A percentile compares a stretch with the other conserved stretches of the same genome.
phyloP scores from a whole-genome alignment of 2,888 invertebrate genomes.

The Laspeyria flexula region DNA sequence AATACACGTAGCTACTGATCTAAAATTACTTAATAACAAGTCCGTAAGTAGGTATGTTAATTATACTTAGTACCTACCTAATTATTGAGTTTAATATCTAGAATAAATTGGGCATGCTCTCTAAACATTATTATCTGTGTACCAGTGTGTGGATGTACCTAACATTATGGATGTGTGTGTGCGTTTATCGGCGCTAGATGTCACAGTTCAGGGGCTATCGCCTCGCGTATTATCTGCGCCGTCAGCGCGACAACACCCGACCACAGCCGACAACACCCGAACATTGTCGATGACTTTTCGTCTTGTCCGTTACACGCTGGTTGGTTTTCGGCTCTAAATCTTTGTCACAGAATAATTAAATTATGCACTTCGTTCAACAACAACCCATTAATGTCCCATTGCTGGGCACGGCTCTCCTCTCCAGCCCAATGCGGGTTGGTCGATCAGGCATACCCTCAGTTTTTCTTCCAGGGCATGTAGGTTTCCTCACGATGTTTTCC shows the following conservation, averaged over 20 bases:
- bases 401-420: too few species aligned
- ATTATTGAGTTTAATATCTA: too few species aligned
- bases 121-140: neutral
- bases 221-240: conserved; percentile 41
- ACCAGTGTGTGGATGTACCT: neutral
- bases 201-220: conserved; percentile 48
- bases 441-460: too few species aligned
- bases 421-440: too few species aligned
- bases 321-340: conserved; percentile 6
- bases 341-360: conserved; percentile 4
- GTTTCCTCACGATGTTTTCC: too few species aligned
- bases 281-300: neutral
- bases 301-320: neutral
- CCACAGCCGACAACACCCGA: conserved; percentile 2
- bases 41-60: too few species aligned
- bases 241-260: conserved; percentile 21
- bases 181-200: conserved; percentile 37
- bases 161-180: conserved; percentile 2
- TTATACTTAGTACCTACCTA: too few species aligned
- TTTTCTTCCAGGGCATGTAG: too few species aligned
- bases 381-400: too few species aligned
- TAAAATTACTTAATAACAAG: too few species aligned
- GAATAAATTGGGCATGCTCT: too few species aligned
- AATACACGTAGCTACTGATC: too few species aligned
- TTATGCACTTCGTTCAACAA: neutral